A percentile compares a stretch with the other conserved stretches of the same genome.
These are phyloP conservation scores for Cercopithecus mona DNA, from an alignment of 2,113 vertebrate species.

Conservation along the genomic window DNA sequence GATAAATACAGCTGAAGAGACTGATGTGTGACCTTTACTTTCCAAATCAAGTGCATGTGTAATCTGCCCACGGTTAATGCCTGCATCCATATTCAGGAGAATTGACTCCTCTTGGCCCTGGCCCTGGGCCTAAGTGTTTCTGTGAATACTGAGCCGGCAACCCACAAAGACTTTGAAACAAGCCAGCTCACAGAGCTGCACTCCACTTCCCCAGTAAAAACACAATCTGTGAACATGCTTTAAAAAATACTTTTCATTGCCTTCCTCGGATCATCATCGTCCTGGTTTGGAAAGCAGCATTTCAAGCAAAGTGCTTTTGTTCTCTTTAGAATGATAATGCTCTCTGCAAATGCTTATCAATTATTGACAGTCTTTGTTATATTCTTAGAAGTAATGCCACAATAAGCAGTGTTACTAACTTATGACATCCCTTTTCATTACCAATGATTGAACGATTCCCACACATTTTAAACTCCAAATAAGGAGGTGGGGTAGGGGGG, in stretches of 20 bases:
- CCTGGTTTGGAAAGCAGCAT: not conserved
- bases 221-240: not conserved
- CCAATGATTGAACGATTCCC: conserved; percentile 31
- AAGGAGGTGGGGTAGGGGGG: not conserved
- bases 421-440: conserved; percentile 51
- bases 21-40: conserved; percentile 59
- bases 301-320: not conserved
- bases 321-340: not conserved
- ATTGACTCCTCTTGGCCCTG: conserved; percentile 11
- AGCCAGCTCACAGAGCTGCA: not conserved
- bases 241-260: not conserved
- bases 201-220: not conserved
- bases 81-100: conserved; percentile 56
- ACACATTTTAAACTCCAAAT: conserved; percentile 26
- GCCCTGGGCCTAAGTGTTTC: not conserved
- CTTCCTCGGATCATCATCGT: not conserved
- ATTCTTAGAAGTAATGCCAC: conserved; percentile 9
- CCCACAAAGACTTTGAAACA: not conserved
- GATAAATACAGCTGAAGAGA: conserved; percentile 55
- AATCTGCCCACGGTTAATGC: not conserved
- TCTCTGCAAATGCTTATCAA: conserved; percentile 23
- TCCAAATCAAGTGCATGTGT: conserved; percentile 32
- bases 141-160: not conserved
- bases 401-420: conserved; percentile 34
- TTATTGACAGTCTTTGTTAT: conserved; percentile 31